Conservation (phyloP, 1,140 invertebrate species). For the Ridgeia piscesae region DNA sequence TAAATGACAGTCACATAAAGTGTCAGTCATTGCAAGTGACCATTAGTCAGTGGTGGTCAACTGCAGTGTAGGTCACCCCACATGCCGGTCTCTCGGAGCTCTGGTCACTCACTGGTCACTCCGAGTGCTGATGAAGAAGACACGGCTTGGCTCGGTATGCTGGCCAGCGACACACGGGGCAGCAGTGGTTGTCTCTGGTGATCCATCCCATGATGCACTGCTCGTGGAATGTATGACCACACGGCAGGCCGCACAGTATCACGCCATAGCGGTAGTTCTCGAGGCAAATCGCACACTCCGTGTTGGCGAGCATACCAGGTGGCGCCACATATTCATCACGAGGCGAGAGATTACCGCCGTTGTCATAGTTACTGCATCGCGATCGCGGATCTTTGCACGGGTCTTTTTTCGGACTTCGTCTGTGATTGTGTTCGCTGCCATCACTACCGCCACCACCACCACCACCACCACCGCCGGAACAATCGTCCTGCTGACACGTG, state of each 20-base stretch:
- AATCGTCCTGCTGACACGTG: conserved; percentile 24
- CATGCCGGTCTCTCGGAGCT: no score
- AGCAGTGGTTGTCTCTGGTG: conserved; percentile 61
- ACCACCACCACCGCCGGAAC: not conserved
- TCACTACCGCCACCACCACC: not conserved
- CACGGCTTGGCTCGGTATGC: conserved; percentile 55
- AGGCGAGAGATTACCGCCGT: not conserved
- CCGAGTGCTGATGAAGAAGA: conserved; percentile 34
- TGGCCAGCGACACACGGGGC: conserved; percentile 64
- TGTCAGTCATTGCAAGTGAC: no score
- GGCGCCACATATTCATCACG: conserved; percentile 18
- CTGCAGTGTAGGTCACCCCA: no score
- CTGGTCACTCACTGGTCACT: conserved; percentile 26
- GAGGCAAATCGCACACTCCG: conserved; percentile 64
- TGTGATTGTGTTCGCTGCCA: conserved; percentile 4
- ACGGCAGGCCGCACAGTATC: conserved; percentile 61
- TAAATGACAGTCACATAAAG: no score
- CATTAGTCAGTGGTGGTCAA: no score
- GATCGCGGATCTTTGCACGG: not conserved
- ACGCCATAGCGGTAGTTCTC: conserved; percentile 56
- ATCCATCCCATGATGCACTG: conserved; percentile 63
- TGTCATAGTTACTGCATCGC: not conserved
- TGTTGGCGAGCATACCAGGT: conserved; percentile 46
- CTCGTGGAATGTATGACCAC: conserved; percentile 63
- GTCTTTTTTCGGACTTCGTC: conserved; percentile 7